A percentile compares a stretch with the other conserved stretches of the same genome.
Evolutionary conservation across 2,113 vertebrate species (phyloP).

Genomic region (Empidonax alnorum): DNA sequence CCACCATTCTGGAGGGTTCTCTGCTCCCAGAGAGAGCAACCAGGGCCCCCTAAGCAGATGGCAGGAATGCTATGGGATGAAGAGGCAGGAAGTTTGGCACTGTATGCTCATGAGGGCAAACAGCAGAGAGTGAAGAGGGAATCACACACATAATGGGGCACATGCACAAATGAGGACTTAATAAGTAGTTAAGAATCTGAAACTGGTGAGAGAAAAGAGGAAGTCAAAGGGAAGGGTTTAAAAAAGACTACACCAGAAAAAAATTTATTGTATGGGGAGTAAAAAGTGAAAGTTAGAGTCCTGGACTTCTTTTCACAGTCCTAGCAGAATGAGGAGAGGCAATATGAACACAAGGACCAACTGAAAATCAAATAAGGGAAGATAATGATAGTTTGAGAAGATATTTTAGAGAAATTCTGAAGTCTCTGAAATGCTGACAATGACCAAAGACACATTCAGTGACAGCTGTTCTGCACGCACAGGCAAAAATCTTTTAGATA

Average conservation of each 20-base stretch:
- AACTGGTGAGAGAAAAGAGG: background rate
- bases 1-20: background rate
- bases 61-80: accelerated
- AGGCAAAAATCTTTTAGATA: background rate
- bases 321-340: background rate
- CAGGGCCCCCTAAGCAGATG: accelerated
- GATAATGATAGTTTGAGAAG: background rate
- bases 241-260: background rate
- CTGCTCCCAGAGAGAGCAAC: background rate
- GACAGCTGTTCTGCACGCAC: background rate
- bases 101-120: background rate
- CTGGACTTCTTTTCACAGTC: background rate
- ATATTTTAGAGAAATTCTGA: background rate
- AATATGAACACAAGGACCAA: background rate
- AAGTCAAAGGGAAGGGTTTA: background rate
- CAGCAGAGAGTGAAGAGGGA: background rate
- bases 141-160: background rate
- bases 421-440: background rate
- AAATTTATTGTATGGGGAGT: background rate
- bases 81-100: background rate
- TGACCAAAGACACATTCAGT: background rate
- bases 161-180: background rate
- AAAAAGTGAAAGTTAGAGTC: background rate
- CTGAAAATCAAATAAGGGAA: background rate
- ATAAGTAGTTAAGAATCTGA: background rate